phyloP scores from a whole-genome alignment of 2,797 vertebrate genomes.

The Sebastolobus altivelis region DNA sequence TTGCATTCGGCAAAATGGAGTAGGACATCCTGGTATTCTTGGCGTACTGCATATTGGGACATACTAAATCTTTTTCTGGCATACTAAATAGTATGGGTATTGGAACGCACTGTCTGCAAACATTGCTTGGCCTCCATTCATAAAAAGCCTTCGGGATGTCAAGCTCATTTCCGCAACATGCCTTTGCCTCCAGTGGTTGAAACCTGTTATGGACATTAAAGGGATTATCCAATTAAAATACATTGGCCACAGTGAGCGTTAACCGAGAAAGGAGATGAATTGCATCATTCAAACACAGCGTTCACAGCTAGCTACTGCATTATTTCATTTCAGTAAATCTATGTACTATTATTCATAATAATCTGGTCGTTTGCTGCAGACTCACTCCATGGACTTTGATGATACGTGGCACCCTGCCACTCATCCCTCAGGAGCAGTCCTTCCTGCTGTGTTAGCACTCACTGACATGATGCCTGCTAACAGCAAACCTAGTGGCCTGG shows the following conservation, averaged over 20 bases:
- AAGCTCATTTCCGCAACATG: constrained; percentile 10
- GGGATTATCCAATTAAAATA: constrained; percentile 16
- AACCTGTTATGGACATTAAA: constrained; percentile 3
- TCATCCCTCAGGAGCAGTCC: constrained; percentile 91
- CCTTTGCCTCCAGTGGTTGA: not conserved
- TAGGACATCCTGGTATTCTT: too few relatives aligned
- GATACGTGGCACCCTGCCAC: constrained; percentile 95
- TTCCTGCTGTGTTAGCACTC: constrained; percentile 90
- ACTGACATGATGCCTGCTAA: constrained; percentile 87
- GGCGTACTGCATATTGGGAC: too few relatives aligned
- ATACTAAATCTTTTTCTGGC: too few relatives aligned
- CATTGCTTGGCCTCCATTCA: not conserved
- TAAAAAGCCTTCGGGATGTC: not conserved
- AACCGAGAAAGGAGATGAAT: not conserved
- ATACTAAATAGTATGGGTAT: too few relatives aligned
- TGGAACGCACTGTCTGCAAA: not conserved
- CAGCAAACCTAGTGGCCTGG: constrained; percentile 86
- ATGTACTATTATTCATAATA: not conserved
- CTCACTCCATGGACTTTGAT: constrained; percentile 95
- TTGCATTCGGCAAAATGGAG: too few relatives aligned
- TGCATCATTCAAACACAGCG: constrained; percentile 3
- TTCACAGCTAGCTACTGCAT: constrained; percentile 3
- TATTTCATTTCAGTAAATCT: not conserved
- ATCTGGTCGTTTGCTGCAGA: constrained; percentile 71
- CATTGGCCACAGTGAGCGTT: not conserved